Conservation (phyloP, 1,140 invertebrate genomes). For the Psix sp. region DNA sequence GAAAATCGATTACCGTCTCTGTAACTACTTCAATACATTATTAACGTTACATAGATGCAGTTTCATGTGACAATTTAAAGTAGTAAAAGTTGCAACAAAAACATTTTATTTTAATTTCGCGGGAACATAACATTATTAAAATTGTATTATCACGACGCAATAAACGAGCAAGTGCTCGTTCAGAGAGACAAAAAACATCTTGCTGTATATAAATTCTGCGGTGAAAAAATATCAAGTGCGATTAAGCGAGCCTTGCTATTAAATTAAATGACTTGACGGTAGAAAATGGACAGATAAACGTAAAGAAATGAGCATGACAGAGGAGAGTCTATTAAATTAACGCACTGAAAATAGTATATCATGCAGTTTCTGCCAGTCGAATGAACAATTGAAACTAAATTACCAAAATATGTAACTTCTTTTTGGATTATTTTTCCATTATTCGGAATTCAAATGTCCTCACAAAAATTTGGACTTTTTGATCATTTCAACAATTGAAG, state of each 20-base stretch:
- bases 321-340: not conserved
- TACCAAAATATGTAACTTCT: too few species aligned
- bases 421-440: too few species aligned
- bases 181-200: constrained; percentile 5
- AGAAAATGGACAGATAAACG: not conserved
- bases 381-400: too few species aligned
- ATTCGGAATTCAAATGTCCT: too few species aligned
- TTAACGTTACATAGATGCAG: too few species aligned
- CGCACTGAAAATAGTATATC: too few species aligned
- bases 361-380: too few species aligned
- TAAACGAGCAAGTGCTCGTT: constrained; percentile 5
- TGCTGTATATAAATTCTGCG: constrained; percentile 1
- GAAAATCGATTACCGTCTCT: too few species aligned
- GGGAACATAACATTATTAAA: constrained; percentile 27
- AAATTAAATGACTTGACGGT: constrained; percentile 4
- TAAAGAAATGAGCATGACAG: not conserved
- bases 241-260: constrained; percentile 10
- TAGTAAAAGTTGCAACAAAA: constrained; percentile 14
- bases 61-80: not conserved
- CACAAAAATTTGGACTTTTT: too few species aligned
- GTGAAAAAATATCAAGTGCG: not conserved
- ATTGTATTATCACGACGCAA: constrained; percentile 15
- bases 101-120: constrained; percentile 6
- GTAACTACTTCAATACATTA: too few species aligned
- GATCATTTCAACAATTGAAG: too few species aligned